phyloP scores from a whole-genome alignment of 2,797 vertebrate genomes.

The Lacerta bilineata region DNA sequence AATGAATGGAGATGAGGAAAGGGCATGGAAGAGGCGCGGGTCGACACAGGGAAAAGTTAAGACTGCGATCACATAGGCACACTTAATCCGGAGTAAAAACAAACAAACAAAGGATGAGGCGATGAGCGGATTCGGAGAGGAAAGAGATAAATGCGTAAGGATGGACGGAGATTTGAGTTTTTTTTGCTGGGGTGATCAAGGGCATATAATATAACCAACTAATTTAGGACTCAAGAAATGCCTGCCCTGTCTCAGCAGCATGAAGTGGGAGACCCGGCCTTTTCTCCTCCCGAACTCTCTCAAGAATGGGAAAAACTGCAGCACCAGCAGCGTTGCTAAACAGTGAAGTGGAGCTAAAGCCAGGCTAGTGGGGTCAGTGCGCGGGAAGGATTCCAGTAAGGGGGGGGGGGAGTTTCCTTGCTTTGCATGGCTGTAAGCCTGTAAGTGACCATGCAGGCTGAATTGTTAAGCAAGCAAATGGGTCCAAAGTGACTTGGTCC shows the following conservation, averaged over 20 bases:
- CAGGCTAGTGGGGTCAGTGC: neutral
- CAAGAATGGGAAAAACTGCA: neutral
- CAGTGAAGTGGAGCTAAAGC: conserved; percentile 37
- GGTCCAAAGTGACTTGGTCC: neutral
- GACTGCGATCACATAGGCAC: neutral
- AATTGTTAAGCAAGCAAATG: no score
- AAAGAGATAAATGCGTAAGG: neutral
- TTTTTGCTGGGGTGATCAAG: neutral
- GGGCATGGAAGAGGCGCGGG: no score
- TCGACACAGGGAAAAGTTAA: no score
- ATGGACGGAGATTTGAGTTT: neutral
- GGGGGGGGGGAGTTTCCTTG: neutral
- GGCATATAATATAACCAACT: neutral
- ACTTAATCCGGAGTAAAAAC: no score
- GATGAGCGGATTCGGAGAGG: neutral
- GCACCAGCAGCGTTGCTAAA: neutral
- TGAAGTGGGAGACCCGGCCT: conserved; percentile 55
- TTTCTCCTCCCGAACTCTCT: conserved; percentile 69
- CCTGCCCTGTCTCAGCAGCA: conserved; percentile 69
- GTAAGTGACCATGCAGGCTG: neutral
- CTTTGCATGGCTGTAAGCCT: neutral
- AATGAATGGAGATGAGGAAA: neutral
- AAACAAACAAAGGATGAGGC: no score
- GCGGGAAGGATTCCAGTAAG: neutral
- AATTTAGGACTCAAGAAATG: conserved; percentile 75